Evolutionary conservation across 2,888 invertebrate genomes (phyloP), one percentile per base, ranked within the genome.

Genomic region (Cheilosia grossa): DNA sequence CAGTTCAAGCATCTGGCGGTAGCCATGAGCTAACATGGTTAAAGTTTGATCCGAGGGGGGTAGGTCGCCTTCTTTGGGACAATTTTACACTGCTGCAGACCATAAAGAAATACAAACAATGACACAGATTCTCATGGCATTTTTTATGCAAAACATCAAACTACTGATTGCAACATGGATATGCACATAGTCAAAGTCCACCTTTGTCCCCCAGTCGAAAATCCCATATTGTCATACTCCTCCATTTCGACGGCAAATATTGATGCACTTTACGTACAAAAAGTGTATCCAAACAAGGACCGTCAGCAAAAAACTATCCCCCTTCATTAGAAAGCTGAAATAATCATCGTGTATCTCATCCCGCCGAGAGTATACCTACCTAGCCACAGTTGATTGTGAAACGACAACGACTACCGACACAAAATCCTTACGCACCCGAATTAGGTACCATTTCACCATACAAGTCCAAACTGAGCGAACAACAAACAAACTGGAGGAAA

Each of bases 401-500:
- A 37, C 9, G 27, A 42, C 40, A 51, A 37, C 42, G 54, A 5
- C 5, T 13, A 13, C 9, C 19, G 3, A 10, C 49, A 9, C 24
- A 24, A 7, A 53, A 64, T 5, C 21, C 15, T n/a, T 40, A 67
- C 53, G 66, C 66, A 64, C 40, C 40, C 42, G 27, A 66, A 51
- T n/a, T 53, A 58, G 17, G 10, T 42, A 67, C 53, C 42, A 54
- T 13, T 9, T 9, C 40, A 67, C 42, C 53, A 27, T 53, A 24
- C 27, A 69, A 44, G 69, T 21, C 5, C 44, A 56, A 54, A 56
- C 56, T 67, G 56, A 54, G 67, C 33, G 44, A 67, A 67, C 44
- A 54, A 56, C 54, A 67, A 56, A 69, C 44, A 56, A 69, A 69
- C 69, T 56, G 44, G 44, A 44, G 19, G 30, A 56, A 69, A 56